Evolutionary conservation across 2,888 invertebrate species (phyloP), one percentile per base, ranked within the genome.

Genomic region (Acronicta alni): DNA sequence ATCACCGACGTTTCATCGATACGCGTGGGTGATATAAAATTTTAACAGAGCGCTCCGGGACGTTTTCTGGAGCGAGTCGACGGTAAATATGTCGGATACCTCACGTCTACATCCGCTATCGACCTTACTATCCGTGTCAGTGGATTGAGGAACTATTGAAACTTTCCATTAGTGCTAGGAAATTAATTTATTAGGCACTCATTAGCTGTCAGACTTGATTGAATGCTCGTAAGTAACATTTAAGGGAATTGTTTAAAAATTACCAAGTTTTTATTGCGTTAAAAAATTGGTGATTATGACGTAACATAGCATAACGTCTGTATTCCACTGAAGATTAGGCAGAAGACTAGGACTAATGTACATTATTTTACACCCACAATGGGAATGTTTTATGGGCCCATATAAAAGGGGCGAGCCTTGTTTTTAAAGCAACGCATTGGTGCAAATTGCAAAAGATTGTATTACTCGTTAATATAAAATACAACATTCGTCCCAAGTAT

Each of bases 61-160:
- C 42, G 37, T 23, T 55, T 67, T 57, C 57, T 57, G 45, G 48
- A 68, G 47, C 37, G 20, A 14, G 23, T 20, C 46, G 43, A 35
- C 48, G 44, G 65, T 49, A 67, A 67, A 60, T 63, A 65, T 51
- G 51, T 41, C 51, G 46, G 54, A 62, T 54, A 69, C 60, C 67
- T 59, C 63, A 46, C 54, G 60, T 70, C 65, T 62, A 66, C 59
- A 65, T 68, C 67, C 62, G 72, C 54, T 67, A 68, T 72, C 63
- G 66, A 69, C 59, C 60, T 62, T 32, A 42, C 1, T 51, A 53
- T 46, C 20, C 41, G 47, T 56, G 53, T 49, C 53, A 43, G 15
- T 66, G 20, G n/a, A 49, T 56, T 52, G 16, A 37, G 9, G 23
- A 45, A 47, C 20, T 45, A 42, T 53, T 39, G 30, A 39, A 43